A percentile compares a stretch with the other conserved stretches of the same genome.
These are phyloP conservation scores for Chionis minor DNA, from an alignment of 2,113 vertebrate genomes.

Conservation along the genomic window DNA sequence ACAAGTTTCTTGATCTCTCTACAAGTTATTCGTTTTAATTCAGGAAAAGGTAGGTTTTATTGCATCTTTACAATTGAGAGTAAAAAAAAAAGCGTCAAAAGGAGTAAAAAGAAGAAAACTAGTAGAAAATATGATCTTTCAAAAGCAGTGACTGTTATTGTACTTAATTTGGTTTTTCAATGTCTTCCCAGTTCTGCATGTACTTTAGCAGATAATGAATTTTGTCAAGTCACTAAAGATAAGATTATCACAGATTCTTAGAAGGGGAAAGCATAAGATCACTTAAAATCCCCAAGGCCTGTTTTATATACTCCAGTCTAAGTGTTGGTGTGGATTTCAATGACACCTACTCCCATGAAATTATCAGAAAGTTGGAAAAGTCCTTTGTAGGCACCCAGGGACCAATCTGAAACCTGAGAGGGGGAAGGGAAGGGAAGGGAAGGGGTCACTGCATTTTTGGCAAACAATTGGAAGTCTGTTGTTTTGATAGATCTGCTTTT, in stretches of 20 bases:
- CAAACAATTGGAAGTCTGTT: not conserved
- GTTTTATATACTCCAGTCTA: not conserved
- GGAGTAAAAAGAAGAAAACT: not conserved
- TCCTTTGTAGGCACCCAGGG: not conserved
- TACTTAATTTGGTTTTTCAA: not conserved
- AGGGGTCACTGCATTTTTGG: not conserved
- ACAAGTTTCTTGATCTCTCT: not conserved
- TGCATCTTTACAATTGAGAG: not conserved
- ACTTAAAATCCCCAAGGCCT: not conserved
- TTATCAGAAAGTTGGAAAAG: not conserved
- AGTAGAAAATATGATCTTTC: not conserved
- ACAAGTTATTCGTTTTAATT: not conserved
- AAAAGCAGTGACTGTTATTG: not conserved
- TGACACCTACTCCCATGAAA: not conserved
- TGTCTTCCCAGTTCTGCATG: not conserved
- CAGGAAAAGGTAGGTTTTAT: not conserved
- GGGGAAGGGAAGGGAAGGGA: not conserved
- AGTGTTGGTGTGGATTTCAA: not conserved
- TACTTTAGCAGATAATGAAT: not conserved
- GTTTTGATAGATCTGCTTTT: not conserved
- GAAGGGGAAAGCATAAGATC: not conserved
- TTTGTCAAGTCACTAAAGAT: not conserved
- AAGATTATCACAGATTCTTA: not conserved
- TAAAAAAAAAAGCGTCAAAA: not conserved
- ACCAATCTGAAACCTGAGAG: not conserved